Evolutionary conservation across 2,113 vertebrate species (phyloP).

Genomic region (Semnopithecus entellus): DNA sequence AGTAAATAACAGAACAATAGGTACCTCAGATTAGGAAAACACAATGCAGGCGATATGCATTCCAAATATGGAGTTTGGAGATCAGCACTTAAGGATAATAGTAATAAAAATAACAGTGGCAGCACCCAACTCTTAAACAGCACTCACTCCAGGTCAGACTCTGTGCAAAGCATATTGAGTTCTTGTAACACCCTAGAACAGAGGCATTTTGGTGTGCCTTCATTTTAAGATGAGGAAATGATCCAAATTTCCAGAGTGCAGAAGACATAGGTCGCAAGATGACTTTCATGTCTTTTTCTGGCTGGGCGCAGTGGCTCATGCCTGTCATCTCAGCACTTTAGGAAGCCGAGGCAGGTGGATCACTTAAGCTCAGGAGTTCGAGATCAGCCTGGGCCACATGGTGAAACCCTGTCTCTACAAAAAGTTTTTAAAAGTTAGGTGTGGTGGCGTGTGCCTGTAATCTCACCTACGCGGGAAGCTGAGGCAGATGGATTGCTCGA

Average conservation of each 20-base stretch:
- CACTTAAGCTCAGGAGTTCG: no score
- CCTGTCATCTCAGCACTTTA: no score
- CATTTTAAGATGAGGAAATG: background rate
- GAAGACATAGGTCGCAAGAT: background rate
- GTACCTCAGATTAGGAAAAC: background rate
- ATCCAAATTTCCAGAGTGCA: background rate
- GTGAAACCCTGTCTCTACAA: no score
- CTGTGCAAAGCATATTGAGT: accelerated
- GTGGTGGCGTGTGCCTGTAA: no score
- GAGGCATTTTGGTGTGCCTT: accelerated
- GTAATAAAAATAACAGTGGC: background rate
- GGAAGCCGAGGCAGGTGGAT: no score
- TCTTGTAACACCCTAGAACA: background rate
- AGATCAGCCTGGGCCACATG: no score
- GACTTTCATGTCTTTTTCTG: no score
- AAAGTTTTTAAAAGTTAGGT: no score
- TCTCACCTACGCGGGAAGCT: no score
- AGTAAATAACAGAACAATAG: accelerated
- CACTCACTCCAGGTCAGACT: background rate
- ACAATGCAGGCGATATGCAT: accelerated
- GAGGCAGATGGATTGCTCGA: no score
- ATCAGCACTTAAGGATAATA: accelerated
- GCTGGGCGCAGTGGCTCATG: no score
- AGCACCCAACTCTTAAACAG: accelerated
- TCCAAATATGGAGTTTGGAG: background rate